Evolutionary conservation across 2,797 vertebrate species (phyloP).

Genomic region (Spatula clypeata): DNA sequence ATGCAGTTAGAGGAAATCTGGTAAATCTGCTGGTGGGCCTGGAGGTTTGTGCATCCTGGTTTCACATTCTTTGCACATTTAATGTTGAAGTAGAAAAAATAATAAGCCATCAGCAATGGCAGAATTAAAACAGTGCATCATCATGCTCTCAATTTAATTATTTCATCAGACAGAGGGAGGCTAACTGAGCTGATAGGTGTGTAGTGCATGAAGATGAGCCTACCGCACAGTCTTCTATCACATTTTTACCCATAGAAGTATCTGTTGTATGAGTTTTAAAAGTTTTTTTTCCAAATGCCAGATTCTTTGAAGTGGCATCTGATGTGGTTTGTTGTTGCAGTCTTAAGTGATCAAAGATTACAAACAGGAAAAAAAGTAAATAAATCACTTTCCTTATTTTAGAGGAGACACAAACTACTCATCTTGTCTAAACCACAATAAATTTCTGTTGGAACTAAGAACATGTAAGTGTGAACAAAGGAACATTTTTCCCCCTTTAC

Average conservation of each 20-base stretch:
- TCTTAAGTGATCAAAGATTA: not conserved
- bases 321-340: not conserved
- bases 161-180: constrained; percentile 26
- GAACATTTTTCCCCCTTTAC: not conserved
- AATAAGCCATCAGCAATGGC: not conserved
- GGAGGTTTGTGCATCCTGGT: not conserved
- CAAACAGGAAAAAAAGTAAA: not conserved
- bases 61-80: constrained; percentile 11
- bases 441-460: not conserved
- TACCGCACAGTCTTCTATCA: not conserved
- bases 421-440: not conserved
- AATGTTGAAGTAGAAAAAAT: not conserved
- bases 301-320: not conserved
- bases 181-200: constrained; percentile 24
- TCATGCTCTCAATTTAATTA: constrained; percentile 6
- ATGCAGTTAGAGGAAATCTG: not conserved
- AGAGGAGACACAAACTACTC: not conserved
- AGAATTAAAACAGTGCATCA: not conserved
- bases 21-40: not conserved
- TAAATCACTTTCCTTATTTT: not conserved
- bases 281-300: not conserved
- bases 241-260: not conserved
- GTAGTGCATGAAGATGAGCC: constrained; percentile 20
- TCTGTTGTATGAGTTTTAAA: not conserved
- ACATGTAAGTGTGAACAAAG: not conserved